phyloP scores from a whole-genome alignment of 1,140 invertebrate genomes.

The Drosophila sp. region DNA sequence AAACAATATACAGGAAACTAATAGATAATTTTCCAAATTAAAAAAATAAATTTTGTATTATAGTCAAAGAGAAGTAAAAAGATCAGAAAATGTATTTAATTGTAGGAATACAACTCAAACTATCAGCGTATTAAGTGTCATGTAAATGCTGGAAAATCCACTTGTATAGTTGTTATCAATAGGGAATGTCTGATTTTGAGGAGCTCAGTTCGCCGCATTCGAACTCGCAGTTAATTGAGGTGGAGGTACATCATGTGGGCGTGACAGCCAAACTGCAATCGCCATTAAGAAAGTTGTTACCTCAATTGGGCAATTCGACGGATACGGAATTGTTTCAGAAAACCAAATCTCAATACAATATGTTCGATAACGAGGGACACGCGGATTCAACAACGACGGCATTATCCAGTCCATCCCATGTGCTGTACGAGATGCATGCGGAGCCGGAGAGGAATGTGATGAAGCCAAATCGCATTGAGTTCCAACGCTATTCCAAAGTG shows the following conservation, averaged over 20 bases:
- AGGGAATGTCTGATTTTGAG: constrained; percentile 67
- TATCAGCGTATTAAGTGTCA: constrained; percentile 1
- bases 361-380: constrained; percentile 56
- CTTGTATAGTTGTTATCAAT: not conserved
- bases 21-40: too few species aligned
- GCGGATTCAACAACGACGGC: constrained; percentile 46
- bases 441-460: constrained; percentile 44
- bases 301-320: constrained; percentile 56
- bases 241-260: constrained; percentile 76
- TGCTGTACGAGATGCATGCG: constrained; percentile 71
- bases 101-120: not conserved
- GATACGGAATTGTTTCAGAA: constrained; percentile 64
- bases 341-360: constrained; percentile 54
- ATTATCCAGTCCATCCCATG: constrained; percentile 26
- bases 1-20: too few species aligned
- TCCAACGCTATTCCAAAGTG: constrained; percentile 68
- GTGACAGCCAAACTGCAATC: constrained; percentile 77
- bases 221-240: constrained; percentile 68
- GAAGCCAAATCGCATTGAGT: constrained; percentile 73
- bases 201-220: constrained; percentile 61
- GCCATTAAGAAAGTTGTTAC: constrained; percentile 63
- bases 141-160: not conserved
- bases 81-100: too few species aligned
- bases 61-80: not conserved
- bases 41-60: too few species aligned